These are phyloP conservation scores for Myotis yumanensis DNA, from an alignment of 2,113 vertebrate species.

Conservation along the genomic window DNA sequence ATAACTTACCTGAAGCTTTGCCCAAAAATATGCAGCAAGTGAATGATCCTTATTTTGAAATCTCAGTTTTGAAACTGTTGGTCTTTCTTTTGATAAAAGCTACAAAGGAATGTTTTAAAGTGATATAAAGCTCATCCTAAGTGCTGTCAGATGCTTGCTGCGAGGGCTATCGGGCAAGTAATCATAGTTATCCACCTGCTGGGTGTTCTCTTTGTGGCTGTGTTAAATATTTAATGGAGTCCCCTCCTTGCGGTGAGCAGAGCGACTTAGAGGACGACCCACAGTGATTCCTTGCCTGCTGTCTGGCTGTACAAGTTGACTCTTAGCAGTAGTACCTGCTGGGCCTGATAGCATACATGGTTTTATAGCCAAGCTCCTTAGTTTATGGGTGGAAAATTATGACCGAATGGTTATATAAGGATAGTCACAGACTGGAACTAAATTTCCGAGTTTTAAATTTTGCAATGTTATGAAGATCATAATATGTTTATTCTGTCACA, in stretches of 20 bases:
- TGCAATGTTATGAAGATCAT: background rate
- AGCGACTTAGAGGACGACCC: background rate
- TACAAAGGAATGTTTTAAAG: constrained; percentile 15
- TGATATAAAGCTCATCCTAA: background rate
- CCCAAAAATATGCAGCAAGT: background rate
- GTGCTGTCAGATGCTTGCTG: constrained; percentile 48
- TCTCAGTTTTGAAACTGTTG: background rate
- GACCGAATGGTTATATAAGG: background rate
- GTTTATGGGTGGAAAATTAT: constrained; percentile 16
- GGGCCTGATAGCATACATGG: background rate
- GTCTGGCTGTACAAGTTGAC: background rate
- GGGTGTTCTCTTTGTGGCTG: background rate
- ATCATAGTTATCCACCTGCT: constrained; percentile 48
- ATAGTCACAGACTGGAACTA: background rate
- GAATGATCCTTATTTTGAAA: constrained; percentile 48
- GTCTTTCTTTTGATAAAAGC: constrained; percentile 34
- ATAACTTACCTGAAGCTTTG: background rate
- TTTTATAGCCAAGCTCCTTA: constrained; percentile 37
- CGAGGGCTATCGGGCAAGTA: constrained; percentile 22
- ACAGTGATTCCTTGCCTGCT: constrained; percentile 6
- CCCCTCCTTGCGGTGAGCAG: constrained; percentile 24
- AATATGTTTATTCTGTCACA: background rate
- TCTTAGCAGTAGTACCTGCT: background rate
- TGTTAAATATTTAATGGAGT: constrained; percentile 64
- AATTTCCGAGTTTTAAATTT: constrained; percentile 36